Evolutionary conservation across 1,140 invertebrate genomes (phyloP), one percentile per base, ranked within the genome.

Genomic region (Babylonia areolata): DNA sequence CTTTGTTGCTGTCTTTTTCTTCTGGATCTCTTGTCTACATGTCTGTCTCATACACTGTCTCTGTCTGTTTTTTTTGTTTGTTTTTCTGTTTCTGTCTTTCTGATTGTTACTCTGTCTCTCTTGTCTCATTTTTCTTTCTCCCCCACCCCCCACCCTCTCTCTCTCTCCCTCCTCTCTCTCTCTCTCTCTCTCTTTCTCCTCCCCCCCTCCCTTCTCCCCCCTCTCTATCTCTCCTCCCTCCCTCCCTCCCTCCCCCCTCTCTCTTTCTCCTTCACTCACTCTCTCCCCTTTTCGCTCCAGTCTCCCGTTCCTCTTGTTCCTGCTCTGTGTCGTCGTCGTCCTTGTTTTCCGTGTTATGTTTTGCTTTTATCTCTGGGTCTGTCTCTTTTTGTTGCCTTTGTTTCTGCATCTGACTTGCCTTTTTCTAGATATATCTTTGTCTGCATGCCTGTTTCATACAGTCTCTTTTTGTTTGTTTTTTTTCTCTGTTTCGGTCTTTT

Each of bases 181-280:
- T 64, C 58, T 64, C 9, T 64, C 58, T 64, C 58, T 64, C 58
- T 64, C 58, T 64, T 28, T 64, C 58, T 64, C 58, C n/a, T n/a
- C n/a, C n/a, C 42, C 15, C 58, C 23, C 58, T 64, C 9, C 23
- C 58, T 64, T 20, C 23, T 20, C 23, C 58, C 23, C 20, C 23
- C 58, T 64, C 58, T 46, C 42, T 46, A 6, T 46, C 42, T 46
- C 58, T 64, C 58, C 58, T 64, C 58, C 23, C 58, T 64, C 9
- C 23, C 9, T 15, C 58, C 23, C 58, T 64, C 58, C 3, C 58
- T 64, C 58, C 23, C 58, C 15, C 3, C 58, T 64, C 58, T 64
- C 58, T 64, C 6, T 64, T 20, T 64, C 58, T 23, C 58, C 23
- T 28, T 64, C 58, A 12, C 58, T 64, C 58, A 12, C 9, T 64